phyloP scores from a whole-genome alignment of 1,140 invertebrate species.

The Adelges cooleyi region DNA sequence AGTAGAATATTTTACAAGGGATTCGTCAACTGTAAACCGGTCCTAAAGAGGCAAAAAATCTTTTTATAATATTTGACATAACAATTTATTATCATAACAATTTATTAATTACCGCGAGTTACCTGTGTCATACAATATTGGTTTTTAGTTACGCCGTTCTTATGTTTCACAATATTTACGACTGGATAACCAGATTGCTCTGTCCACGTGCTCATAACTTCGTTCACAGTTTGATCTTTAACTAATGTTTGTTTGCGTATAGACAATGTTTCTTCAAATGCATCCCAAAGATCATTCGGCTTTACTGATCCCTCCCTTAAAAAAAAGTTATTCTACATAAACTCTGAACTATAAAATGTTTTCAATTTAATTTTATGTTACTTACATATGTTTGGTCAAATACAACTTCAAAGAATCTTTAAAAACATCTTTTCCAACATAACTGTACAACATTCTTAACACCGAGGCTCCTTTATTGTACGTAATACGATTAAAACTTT shows the following conservation, averaged over 20 bases:
- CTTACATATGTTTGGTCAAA: conserved; percentile 48
- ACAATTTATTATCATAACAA: neutral
- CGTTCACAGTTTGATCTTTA: neutral
- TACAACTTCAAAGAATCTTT: conserved; percentile 55
- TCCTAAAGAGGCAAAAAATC: neutral
- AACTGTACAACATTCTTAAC: conserved; percentile 78
- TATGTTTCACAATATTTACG: conserved; percentile 51
- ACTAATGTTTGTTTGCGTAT: neutral
- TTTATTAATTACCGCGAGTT: too few species aligned
- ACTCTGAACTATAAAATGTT: conserved; percentile 38
- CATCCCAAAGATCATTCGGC: neutral
- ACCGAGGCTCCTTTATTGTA: conserved; percentile 45
- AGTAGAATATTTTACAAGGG: neutral
- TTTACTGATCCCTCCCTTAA: neutral
- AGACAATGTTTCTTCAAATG: neutral
- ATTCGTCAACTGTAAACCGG: neutral
- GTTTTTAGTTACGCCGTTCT: conserved; percentile 50
- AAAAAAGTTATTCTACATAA: conserved; percentile 50
- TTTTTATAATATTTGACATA: neutral
- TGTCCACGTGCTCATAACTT: conserved; percentile 42
- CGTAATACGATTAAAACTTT: conserved; percentile 27
- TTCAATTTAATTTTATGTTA: conserved; percentile 35
- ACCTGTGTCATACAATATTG: conserved; percentile 46
- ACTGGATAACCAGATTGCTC: conserved; percentile 46
- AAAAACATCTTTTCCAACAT: conserved; percentile 64